Base-by-base conservation (phyloP, 2,113 vertebrate genomes). In the Carassius gibelio region DNA sequence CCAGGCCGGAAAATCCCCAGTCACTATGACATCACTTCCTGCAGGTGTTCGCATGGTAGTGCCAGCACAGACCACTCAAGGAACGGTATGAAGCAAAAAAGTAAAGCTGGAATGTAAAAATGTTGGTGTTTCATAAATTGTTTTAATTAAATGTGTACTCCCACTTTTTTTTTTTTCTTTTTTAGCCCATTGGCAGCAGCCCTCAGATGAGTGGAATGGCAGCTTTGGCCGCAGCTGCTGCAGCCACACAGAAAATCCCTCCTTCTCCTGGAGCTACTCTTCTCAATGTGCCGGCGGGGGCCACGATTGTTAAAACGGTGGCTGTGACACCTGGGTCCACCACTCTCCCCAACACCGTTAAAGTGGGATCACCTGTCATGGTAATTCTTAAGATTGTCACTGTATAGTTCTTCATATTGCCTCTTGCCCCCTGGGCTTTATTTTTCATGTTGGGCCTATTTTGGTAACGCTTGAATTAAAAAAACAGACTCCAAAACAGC, bases 121-220 rank as follows among this genome's bases (percentile, higher is more conserved):
- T 19, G 21, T 59, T 59, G 4, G 30, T 21, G 10, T n/a, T 3
- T 45, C 9, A 45, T 45, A 45, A 45, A 45, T 45, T 45, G 45
- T 10, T 78, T 68, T 42, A 71, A 17, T 23, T 68, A 34, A 48
- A 48, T 48, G 10, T 10, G 10, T 17, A 2, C 52, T 66, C 10
- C 30, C 1, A 1, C 2, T 89, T 45, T 10, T 30, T 72, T 38
- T 45, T 75, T 26, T 76, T 5, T 75, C 4, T 17, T 87, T 9
- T 48, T 89, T 48, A 97, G 97, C 94, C 96, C 81, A 97, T 98
- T 3, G 96, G 97, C 81, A 96, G 95, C 80, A 97, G 92, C 85
- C 96, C 96, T 6, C 96, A 97, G 92, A 97, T 98, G 96, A 97
- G 96, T 19, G 97, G 97, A 64, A 98, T 97, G 97, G 97, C 97